phyloP scores from a whole-genome alignment of 2,888 invertebrate genomes.

The Eristalis intricaria region DNA sequence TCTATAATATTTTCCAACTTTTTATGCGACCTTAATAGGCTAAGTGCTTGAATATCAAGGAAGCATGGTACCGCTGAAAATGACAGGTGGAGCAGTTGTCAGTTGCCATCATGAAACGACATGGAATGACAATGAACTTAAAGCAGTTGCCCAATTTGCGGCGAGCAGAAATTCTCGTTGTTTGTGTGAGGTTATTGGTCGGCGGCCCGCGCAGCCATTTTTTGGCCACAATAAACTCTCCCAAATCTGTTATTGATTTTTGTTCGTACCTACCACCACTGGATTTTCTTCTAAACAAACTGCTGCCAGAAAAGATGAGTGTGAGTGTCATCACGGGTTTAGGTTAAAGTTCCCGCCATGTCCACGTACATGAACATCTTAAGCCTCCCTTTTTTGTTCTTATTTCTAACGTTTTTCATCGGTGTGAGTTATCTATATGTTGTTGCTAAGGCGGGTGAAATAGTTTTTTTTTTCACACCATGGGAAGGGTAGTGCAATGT shows the following conservation, averaged over 20 bases:
- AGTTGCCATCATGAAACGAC: conserved; percentile 5
- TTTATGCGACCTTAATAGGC: neutral
- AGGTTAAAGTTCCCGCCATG: conserved; percentile 38
- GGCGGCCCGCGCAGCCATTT: neutral
- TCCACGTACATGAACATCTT: conserved; percentile 11
- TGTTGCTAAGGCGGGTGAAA: conserved; percentile 52
- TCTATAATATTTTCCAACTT: neutral
- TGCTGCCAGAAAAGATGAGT: neutral
- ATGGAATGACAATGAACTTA: conserved; percentile 59
- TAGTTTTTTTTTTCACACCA: conserved; percentile 30
- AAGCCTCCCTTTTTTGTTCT: conserved; percentile 18
- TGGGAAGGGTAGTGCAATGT: conserved; percentile 33
- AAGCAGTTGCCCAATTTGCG: conserved; percentile 2
- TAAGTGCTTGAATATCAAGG: neutral
- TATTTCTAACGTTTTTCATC: conserved; percentile 25
- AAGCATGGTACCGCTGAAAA: neutral
- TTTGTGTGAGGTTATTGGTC: neutral
- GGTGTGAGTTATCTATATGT: conserved; percentile 45
- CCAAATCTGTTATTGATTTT: neutral
- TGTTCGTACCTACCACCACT: neutral
- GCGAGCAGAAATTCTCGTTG: neutral
- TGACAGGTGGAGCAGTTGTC: neutral
- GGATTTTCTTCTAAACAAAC: neutral
- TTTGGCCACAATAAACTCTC: neutral
- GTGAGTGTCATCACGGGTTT: neutral